Evolutionary conservation across 92 coral and sea anemone species (phyloP), one percentile per base, ranked within the genome.

Genomic region (Palythoa caribaeorum): DNA sequence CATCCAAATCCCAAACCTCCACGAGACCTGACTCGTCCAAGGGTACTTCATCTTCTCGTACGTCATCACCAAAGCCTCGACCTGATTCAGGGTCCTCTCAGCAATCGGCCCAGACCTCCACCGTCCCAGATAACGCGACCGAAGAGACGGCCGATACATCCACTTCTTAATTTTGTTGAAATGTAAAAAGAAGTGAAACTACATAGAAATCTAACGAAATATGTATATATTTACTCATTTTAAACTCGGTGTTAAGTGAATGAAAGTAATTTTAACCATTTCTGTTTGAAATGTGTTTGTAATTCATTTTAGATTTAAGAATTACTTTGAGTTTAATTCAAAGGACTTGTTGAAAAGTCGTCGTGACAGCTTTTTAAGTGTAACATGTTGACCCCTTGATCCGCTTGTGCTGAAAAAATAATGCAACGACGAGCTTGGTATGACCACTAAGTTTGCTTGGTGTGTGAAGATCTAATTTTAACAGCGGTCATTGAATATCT

Each of bases 41-140:
- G 81, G 76, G 89, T 28, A 76, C 84, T 39, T 87, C 94, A 17
- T 88, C 94, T 14, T 83, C 93, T 47, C 87, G 90, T 21, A 10
- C 94, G 19, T 84, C 91, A 48, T 86, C 91, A 78, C 89, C 94
- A 1, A 94, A 91, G 84, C 89, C 98, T 89, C 98, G 96, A 39
- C 92, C 98, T 65, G 93, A 90, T 48, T 93, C 96, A 63, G 90
- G 92, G 35, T 90, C 98, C 6, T 85, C 98, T 9, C 88, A 91
- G 21, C 92, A 90, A 21, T 94, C 98, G 91, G 80, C 91, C 77
- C 92, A 85, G 79, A 92, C 98, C 55, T 88, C 93, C 74, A 87
- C 92, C 57, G 89, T 84, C 38, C 83, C 89, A 47, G 83, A 86
- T 15, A 89, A 92, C 80, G 83, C 83, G 40, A 88, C 94, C 9